A percentile compares a stretch with the other conserved stretches of the same genome.
Evolutionary conservation across 1,140 invertebrate genomes (phyloP).

Genomic region (Ganaspis sp.): DNA sequence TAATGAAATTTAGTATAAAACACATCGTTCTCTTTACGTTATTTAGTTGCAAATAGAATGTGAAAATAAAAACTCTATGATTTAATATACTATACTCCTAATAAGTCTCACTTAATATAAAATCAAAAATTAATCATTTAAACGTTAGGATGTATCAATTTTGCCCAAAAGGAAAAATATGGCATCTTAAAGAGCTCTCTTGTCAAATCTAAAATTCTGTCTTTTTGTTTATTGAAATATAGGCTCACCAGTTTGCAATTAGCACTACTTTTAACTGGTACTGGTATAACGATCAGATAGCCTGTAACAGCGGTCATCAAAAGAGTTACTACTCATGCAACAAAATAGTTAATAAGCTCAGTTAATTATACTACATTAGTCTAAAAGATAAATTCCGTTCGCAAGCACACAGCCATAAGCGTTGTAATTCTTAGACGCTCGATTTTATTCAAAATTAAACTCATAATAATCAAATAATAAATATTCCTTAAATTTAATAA

Average conservation of each 20-base stretch:
- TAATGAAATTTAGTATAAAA: conserved; percentile 39
- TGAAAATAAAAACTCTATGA: background rate
- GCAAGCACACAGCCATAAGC: background rate
- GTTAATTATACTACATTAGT: conserved; percentile 45
- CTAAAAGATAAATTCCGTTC: background rate
- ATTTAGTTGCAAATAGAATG: conserved; percentile 54
- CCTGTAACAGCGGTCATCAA: conserved; percentile 67
- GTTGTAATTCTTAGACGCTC: background rate
- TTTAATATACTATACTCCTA: background rate
- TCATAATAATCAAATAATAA: too few species aligned
- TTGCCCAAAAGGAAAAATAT: conserved; percentile 38
- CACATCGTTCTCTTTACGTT: conserved; percentile 70
- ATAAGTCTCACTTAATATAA: conserved; percentile 44
- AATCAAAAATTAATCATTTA: conserved; percentile 41
- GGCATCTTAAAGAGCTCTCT: conserved; percentile 40
- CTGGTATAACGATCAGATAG: conserved; percentile 63
- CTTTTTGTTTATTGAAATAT: conserved; percentile 61
- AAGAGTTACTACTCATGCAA: conserved; percentile 69
- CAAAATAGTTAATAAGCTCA: conserved; percentile 50
- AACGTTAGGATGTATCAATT: background rate
- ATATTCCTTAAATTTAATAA: too few species aligned
- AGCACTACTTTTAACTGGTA: conserved; percentile 58
- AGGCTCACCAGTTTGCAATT: conserved; percentile 57
- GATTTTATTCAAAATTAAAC: background rate
- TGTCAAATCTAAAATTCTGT: conserved; percentile 55